Evolutionary conservation across 2,888 invertebrate genomes (phyloP).

Genomic region (Augiades crinisus): DNA sequence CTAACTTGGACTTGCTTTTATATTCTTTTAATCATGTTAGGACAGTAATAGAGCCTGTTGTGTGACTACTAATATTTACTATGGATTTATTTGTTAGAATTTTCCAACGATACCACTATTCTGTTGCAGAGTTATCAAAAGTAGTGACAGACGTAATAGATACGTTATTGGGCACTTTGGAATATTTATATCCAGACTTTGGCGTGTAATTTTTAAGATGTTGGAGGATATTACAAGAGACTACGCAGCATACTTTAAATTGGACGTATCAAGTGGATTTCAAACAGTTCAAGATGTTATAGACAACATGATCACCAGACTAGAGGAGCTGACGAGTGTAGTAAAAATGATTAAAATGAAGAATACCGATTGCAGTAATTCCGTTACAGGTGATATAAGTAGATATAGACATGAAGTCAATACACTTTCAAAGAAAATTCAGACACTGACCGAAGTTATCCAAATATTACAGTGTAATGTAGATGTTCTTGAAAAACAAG

Average conservation of each 20-base stretch:
- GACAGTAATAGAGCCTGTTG: neutral
- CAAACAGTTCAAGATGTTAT: constrained; percentile 83
- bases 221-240: constrained; percentile 75
- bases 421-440: constrained; percentile 76
- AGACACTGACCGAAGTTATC: constrained; percentile 78
- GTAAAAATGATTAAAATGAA: constrained; percentile 79
- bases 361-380: constrained; percentile 63
- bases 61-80: constrained; percentile 16
- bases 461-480: constrained; percentile 67
- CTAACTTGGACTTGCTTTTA: too few species aligned
- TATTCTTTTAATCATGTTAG: neutral
- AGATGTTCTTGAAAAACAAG: constrained; percentile 80
- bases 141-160: constrained; percentile 60
- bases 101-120: constrained; percentile 51
- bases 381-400: constrained; percentile 78
- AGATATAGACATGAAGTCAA: constrained; percentile 77
- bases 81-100: constrained; percentile 66
- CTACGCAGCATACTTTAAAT: constrained; percentile 79
- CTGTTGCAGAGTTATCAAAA: constrained; percentile 60
- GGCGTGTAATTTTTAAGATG: constrained; percentile 57
- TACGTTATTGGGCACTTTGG: constrained; percentile 56
- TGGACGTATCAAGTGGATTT: constrained; percentile 78
- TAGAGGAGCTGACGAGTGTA: constrained; percentile 84
- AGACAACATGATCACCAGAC: constrained; percentile 84
- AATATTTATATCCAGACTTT: constrained; percentile 73